Conservation (phyloP, 53 echinoderm and acorn worm species). For the Mesocentrotus franciscanus region DNA sequence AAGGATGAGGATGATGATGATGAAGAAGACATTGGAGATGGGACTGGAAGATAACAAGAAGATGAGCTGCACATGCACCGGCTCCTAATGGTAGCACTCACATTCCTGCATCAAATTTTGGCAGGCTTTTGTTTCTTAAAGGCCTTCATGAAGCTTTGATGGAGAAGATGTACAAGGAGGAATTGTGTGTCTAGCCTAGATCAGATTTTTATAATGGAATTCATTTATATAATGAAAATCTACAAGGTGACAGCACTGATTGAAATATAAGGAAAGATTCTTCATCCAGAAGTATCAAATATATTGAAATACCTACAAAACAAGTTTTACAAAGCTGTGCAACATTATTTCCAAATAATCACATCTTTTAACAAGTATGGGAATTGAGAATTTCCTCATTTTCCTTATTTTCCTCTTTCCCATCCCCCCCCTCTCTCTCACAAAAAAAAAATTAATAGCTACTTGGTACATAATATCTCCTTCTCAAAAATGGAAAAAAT, state of each 20-base stretch:
- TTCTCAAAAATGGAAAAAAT: no score
- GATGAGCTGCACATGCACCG: conserved; percentile 37
- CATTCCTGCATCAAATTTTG: conserved; percentile 57
- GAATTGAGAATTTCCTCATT: no score
- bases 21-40: conserved; percentile 53
- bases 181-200: not conserved
- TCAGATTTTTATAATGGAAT: not conserved
- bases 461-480: no score
- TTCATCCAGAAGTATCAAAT: no score
- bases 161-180: not conserved
- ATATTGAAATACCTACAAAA: no score
- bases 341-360: no score
- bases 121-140: conserved; percentile 54
- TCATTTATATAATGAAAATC: not conserved
- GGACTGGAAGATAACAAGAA: conserved; percentile 41
- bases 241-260: not conserved
- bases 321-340: no score
- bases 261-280: not conserved
- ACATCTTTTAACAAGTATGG: no score
- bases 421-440: no score
- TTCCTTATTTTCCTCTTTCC: no score
- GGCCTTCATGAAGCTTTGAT: not conserved
- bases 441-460: no score
- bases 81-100: conserved; percentile 39
- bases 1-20: conserved; percentile 17